Evolutionary conservation across 1,140 invertebrate genomes (phyloP).

Genomic region (Ostrea edulis): DNA sequence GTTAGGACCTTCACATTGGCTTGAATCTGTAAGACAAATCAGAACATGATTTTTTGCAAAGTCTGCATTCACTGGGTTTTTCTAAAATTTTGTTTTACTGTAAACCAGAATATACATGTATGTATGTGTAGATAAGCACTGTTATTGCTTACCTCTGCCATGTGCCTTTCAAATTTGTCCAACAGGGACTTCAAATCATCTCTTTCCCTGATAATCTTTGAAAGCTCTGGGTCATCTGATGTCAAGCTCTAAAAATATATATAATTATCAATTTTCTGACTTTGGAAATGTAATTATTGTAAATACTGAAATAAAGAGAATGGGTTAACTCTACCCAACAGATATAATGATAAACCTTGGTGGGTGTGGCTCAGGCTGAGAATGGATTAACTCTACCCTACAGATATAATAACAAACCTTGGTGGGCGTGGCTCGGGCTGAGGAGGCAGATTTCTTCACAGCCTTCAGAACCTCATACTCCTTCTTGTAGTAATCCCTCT

Average conservation of each 20-base stretch:
- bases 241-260: slow-evolving; percentile 1
- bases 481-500: slow-evolving; percentile 77
- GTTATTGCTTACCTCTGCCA: slow-evolving; percentile 74
- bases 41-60: background rate
- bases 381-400: background rate
- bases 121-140: background rate
- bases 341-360: background rate
- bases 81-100: background rate
- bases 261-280: background rate
- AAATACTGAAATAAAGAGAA: background rate
- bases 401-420: slow-evolving; percentile 60
- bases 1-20: slow-evolving; percentile 79
- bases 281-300: background rate
- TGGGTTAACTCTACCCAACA: too few relatives aligned
- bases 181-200: slow-evolving; percentile 78
- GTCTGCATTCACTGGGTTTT: background rate
- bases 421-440: slow-evolving; percentile 68
- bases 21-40: slow-evolving; percentile 74
- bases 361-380: background rate
- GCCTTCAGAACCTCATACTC: slow-evolving; percentile 75
- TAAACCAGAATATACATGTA: background rate
- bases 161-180: slow-evolving; percentile 79
- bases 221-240: slow-evolving; percentile 70
- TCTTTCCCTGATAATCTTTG: slow-evolving; percentile 74
- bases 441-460: slow-evolving; percentile 65